Evolutionary conservation across 2,888 invertebrate species (phyloP).

Genomic region (Schrankia costaestrigalis): DNA sequence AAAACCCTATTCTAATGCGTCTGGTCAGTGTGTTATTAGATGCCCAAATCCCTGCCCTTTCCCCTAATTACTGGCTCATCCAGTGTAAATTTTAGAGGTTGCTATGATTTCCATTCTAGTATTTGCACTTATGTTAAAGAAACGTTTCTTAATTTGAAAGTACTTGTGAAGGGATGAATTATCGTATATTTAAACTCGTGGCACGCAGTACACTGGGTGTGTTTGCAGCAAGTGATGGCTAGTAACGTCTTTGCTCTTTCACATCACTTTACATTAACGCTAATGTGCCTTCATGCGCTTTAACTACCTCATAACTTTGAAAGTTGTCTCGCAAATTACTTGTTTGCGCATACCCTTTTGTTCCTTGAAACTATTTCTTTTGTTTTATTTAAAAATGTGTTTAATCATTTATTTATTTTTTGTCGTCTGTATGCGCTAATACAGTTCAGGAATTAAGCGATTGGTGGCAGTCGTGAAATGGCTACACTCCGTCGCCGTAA

Average conservation of each 20-base stretch:
- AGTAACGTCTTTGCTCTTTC: conserved; percentile 11
- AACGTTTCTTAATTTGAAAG: conserved; percentile 5
- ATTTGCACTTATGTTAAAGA: conserved; percentile 2
- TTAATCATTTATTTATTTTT: too few relatives aligned
- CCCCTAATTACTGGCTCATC: too few relatives aligned
- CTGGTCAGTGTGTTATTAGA: too few relatives aligned
- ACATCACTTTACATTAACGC: conserved; percentile 21
- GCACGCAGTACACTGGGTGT: conserved; percentile 16
- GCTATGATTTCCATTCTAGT: too few relatives aligned
- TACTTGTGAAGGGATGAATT: conserved; percentile 11
- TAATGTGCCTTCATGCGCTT: conserved; percentile 20
- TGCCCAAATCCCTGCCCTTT: too few relatives aligned
- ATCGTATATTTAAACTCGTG: conserved; percentile 12
- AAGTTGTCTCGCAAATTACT: conserved; percentile 22
- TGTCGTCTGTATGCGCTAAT: too few relatives aligned
- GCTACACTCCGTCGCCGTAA: too few relatives aligned
- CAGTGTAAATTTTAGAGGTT: too few relatives aligned
- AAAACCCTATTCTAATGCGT: too few relatives aligned
- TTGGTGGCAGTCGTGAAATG: too few relatives aligned
- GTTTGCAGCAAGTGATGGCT: conserved; percentile 10
- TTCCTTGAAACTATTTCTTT: background rate
- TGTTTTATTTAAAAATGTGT: too few relatives aligned
- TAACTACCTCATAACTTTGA: conserved; percentile 28
- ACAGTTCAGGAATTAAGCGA: too few relatives aligned
- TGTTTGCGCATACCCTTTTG: conserved; percentile 8